phyloP scores from a whole-genome alignment of 1,140 invertebrate genomes.

The Neelides sp. region DNA sequence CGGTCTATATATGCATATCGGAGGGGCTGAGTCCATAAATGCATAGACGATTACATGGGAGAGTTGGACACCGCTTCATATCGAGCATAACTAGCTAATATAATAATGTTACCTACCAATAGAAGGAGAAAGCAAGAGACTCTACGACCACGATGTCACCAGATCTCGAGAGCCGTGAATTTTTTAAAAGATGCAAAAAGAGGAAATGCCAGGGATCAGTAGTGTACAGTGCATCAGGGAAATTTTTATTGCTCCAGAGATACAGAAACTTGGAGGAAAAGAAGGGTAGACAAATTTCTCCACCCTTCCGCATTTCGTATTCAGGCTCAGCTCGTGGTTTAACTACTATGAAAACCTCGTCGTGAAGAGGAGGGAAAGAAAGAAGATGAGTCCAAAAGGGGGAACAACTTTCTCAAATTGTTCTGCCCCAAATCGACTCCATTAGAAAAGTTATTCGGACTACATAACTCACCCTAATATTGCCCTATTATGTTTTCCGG shows the following conservation, averaged over 20 bases:
- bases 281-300: slow-evolving; percentile 5
- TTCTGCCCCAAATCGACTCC: slow-evolving; percentile 25
- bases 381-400: too few species aligned
- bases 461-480: slow-evolving; percentile 31
- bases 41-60: too few species aligned
- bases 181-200: slow-evolving; percentile 8
- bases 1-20: too few species aligned
- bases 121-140: too few species aligned
- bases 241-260: background rate
- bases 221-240: slow-evolving; percentile 2
- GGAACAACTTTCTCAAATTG: slow-evolving; percentile 13
- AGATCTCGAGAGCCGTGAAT: slow-evolving; percentile 2
- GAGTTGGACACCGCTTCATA: too few species aligned
- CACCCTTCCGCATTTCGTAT: background rate
- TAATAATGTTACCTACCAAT: too few species aligned
- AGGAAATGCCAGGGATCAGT: background rate
- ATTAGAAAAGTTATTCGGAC: slow-evolving; percentile 30
- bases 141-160: too few species aligned
- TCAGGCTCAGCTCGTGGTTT: background rate
- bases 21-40: too few species aligned
- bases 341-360: slow-evolving; percentile 14
- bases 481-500: slow-evolving; percentile 31
- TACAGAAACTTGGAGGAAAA: background rate
- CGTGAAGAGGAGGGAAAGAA: background rate
- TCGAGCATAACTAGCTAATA: too few species aligned